Percentiles rank a stretch among this genome's conserved stretches.
Conservation (phyloP, 2,797 vertebrate species). For the Prionace glauca region DNA sequence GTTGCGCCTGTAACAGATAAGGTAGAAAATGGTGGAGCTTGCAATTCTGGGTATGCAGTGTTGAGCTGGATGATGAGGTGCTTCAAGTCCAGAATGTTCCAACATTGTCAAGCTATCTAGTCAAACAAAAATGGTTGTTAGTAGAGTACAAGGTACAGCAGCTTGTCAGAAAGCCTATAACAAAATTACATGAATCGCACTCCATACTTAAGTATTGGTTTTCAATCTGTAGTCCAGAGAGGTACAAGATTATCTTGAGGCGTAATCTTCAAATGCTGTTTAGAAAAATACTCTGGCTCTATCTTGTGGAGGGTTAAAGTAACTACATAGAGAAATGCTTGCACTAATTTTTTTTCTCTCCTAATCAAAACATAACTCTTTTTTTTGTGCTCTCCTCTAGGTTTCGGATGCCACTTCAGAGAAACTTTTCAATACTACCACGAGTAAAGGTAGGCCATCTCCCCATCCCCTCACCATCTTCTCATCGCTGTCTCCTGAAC, state of each 20-base stretch:
- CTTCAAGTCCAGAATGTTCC: not conserved
- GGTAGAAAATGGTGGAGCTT: not conserved
- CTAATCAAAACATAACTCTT: constrained; percentile 38
- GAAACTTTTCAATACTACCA: constrained; percentile 85
- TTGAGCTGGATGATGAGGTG: not conserved
- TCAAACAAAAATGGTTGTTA: not conserved
- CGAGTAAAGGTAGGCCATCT: constrained; percentile 81
- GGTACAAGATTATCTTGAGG: not conserved
- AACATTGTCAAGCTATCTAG: not conserved
- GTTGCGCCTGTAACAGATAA: not conserved
- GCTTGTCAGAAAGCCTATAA: not conserved
- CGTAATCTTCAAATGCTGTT: not conserved
- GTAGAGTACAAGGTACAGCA: not conserved
- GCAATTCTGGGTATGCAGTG: not conserved
- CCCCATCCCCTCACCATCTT: not conserved
- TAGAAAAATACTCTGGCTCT: constrained; percentile 27
- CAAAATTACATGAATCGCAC: not conserved
- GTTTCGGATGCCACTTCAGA: constrained; percentile 91
- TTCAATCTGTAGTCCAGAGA: not conserved
- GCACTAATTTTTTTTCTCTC: not conserved
- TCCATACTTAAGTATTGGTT: not conserved
- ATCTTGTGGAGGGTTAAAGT: constrained; percentile 28
- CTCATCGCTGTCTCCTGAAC: constrained; percentile 45
- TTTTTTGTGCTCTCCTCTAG: constrained; percentile 57
- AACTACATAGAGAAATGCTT: not conserved